Evolutionary conservation across 2,797 vertebrate genomes (phyloP).

Genomic region (Phylloscopus collybita): DNA sequence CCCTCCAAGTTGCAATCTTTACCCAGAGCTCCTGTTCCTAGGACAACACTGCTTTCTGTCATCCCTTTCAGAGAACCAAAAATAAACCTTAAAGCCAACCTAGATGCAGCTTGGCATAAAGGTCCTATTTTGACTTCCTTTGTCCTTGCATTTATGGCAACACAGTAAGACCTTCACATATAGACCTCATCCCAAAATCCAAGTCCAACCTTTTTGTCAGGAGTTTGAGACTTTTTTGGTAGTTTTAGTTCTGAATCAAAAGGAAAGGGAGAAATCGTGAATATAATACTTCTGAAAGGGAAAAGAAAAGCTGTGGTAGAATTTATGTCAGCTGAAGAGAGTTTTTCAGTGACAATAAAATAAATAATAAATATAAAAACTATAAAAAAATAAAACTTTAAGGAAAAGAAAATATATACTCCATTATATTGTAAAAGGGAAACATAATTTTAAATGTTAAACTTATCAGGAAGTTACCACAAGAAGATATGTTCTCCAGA

Average conservation of each 20-base stretch:
- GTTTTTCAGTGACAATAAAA: background rate
- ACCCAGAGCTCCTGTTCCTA: background rate
- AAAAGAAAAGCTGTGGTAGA: accelerated
- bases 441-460: background rate
- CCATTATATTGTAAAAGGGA: background rate
- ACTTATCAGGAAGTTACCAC: background rate
- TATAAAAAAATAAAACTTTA: background rate
- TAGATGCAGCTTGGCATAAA: background rate
- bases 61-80: background rate
- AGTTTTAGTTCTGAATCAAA: background rate
- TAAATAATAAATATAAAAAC: too few relatives aligned
- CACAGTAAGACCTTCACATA: background rate
- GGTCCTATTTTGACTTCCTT: background rate
- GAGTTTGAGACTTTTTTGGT: background rate
- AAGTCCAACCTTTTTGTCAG: background rate
- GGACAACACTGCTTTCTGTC: background rate
- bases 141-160: background rate
- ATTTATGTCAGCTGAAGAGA: background rate
- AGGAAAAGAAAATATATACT: background rate
- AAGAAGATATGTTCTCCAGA: background rate
- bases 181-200: background rate
- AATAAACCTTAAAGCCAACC: background rate
- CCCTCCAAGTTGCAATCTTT: background rate
- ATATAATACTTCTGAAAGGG: background rate
- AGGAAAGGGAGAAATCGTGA: background rate